Conservation (phyloP, 1,140 invertebrate genomes). For the Cataglyphis hispanica region DNA sequence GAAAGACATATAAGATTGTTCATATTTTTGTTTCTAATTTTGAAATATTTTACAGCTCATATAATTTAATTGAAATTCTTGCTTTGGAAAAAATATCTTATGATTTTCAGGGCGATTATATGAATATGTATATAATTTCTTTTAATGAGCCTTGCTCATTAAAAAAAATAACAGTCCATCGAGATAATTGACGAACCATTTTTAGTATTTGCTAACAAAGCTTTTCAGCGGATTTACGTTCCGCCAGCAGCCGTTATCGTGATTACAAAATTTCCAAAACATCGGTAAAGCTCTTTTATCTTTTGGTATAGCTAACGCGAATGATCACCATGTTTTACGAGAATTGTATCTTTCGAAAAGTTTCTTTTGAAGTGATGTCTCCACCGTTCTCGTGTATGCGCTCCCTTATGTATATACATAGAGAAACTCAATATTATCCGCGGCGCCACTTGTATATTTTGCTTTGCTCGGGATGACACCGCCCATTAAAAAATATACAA, state of each 20-base stretch:
- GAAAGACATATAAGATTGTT: too few relatives aligned
- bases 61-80: too few relatives aligned
- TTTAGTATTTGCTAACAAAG: slow-evolving; percentile 18
- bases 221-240: slow-evolving; percentile 21
- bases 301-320: slow-evolving; percentile 17
- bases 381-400: slow-evolving; percentile 22
- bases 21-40: too few relatives aligned
- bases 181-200: not conserved
- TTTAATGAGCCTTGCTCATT: not conserved
- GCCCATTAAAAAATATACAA: slow-evolving; percentile 78
- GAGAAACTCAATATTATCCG: slow-evolving; percentile 71
- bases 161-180: not conserved
- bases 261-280: not conserved
- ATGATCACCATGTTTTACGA: slow-evolving; percentile 36
- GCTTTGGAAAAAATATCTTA: too few relatives aligned
- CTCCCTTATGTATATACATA: slow-evolving; percentile 41
- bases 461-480: slow-evolving; percentile 66
- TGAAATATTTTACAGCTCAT: too few relatives aligned
- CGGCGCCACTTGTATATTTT: slow-evolving; percentile 73
- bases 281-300: slow-evolving; percentile 5
- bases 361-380: slow-evolving; percentile 57
- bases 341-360: slow-evolving; percentile 55
- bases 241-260: not conserved
- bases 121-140: too few relatives aligned
- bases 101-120: too few relatives aligned